Evolutionary conservation across 2,888 invertebrate species (phyloP), one percentile per base, ranked within the genome.

Genomic region (Empis stercorea): DNA sequence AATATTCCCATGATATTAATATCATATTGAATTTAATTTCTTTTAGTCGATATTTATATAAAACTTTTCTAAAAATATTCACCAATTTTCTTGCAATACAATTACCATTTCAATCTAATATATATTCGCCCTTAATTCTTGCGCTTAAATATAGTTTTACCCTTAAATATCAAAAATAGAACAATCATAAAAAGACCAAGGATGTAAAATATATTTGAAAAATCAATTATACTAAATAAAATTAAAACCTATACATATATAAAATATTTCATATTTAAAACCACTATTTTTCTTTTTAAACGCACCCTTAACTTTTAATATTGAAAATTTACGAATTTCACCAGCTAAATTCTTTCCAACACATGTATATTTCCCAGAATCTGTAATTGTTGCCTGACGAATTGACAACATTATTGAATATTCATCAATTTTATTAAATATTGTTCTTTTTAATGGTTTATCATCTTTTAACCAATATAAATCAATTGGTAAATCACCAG

Each of bases 401-500:
- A 73, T 59, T 2, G 72, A 71, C 40, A 74, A 59, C 51, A 73
- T 71, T 47, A 70, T 62, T 11, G 73, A 72, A 45, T 67, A 68
- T 52, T 73, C 73, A 59, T 74, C 73, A 47, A 71, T 66, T 56
- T 67, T 69, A 54, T 70, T 68, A 53, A 65, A 62, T 40, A 66
- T 63, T 45, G 66, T 64, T 48, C 65, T 60, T 30, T 62, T 51
- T 50, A 66, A 51, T 3, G 65, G 62, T 49, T 65, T 58, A 46
- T 68, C 70, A 57, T 75, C 71, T 60, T 75, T 75, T 36, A 72
- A 62, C 75, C 75, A 91, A 52, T 75, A 74, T 50, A 91, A 79
- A 56, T 76, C 76, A 54, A 89, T 75, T 44, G 88, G 88, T 57
- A 84, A 74, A 70, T 91, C 88, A 52, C 89, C 87, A 58, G 81